Evolutionary conservation across 2,888 invertebrate species (phyloP), one percentile per base, ranked within the genome.

Genomic region (Trachelus iudaicus): DNA sequence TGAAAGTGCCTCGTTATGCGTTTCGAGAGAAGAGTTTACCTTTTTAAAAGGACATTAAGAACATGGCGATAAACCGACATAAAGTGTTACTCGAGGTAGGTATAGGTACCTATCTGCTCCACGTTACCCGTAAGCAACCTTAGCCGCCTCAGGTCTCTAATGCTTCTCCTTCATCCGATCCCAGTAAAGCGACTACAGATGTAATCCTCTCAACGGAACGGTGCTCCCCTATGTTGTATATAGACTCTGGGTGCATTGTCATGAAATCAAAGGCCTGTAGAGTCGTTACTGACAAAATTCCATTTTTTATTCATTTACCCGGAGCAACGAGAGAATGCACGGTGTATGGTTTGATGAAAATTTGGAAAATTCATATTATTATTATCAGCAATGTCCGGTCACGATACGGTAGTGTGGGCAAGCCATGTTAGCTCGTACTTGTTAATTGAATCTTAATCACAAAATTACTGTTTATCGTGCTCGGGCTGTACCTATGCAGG

Each of bases 21-120:
- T 77, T 75, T 69, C 31, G 71, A 73, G 74, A 34, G 78, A 71
- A 75, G 69, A 76, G 31, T 68, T 77, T 82, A 86, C 85, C 83
- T 88, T 87, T 88, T 87, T 83, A 88, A 89, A 86, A 81, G 79
- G 76, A 85, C 87, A 88, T 89, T 89, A 87, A 84, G 81, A 81
- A 77, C 76, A 30, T 71, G n/a, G 73, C 80, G 82, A 84, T 83
- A 83, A 83, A 83, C 83, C 79, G 78, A 77, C 78, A 73, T 77
- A 71, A 75, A 80, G 78, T 82, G 75, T 76, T 31, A 75, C 75
- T 73, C 75, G 76, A 71, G 71, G 35, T 56, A 13, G 35, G 56
- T 56, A 56, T 23, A 23, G 56, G 56, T 9, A 56, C 1, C 56
- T 56, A 56, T 56, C 56, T 56, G 23, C 23, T 56, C 56, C 23